Base-by-base conservation (phyloP, 2,797 vertebrate species). In the Ctenopoma kingsleyae region DNA sequence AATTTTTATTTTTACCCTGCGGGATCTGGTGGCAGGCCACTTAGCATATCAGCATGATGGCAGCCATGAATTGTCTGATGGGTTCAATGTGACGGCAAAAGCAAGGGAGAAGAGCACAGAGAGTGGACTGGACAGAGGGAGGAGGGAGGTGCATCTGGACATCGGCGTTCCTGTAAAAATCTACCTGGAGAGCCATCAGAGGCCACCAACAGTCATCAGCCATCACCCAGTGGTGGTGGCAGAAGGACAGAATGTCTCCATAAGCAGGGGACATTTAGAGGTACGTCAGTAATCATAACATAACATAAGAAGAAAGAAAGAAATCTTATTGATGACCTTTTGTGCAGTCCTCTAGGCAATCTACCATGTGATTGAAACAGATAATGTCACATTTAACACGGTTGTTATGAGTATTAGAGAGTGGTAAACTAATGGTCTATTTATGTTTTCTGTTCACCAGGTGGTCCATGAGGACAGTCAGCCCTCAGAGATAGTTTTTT, bases 191-290 rank as follows among this genome's bases (percentile, higher is more conserved):
- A 94, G 94, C 76, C 95, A 96, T 53, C 95, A 94, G 55, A 91
- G 84, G 71, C 90, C 88, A 2, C 94, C 91, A 13, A 91, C 61
- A 0, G 64, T 95, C 76, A 74, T 94, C 53, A 92, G 77, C 51
- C 94, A 94, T 58, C 89, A 36, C n/a, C 90, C 25, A 27, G 85
- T 98, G 22, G 83, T 95, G 65, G 96, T 97, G 80, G 95, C 95
- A 62, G 96, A 98, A 85, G 95, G 96, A 74, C 93, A 95, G 35
- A 86, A 91, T 54, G 92, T 96, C 56, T 94, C 95, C 80, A 93
- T 97, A 59, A 94, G 67, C 67, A 94, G 89, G 82, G 87, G 87
- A 65, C 86, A 93, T 57, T 84, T 96, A 56, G 94, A 97, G 80
- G 97, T 97, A 84, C 81, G 62, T 6, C 13, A 65, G 6, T 40